Evolutionary conservation across 1,140 invertebrate genomes (phyloP), one percentile per base, ranked within the genome.

Genomic region (Homalodisca vitripennis): DNA sequence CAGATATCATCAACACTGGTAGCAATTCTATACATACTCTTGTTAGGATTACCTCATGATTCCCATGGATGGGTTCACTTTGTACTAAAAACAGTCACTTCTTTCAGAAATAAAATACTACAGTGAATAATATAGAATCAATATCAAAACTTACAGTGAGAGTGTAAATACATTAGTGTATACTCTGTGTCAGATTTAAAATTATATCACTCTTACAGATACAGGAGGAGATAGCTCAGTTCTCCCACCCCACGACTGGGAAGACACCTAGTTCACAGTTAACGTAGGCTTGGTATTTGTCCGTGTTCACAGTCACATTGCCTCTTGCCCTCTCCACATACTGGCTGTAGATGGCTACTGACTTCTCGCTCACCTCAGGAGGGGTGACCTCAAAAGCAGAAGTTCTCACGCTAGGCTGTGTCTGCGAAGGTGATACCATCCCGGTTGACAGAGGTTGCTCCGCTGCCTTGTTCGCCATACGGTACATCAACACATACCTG

Each of bases 181-280:
- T n/a, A n/a, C n/a, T n/a, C n/a, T n/a, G n/a, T n/a, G n/a, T n/a
- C n/a, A n/a, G n/a, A n/a, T n/a, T n/a, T n/a, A n/a, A n/a, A n/a
- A n/a, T n/a, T n/a, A n/a, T n/a, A n/a, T n/a, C n/a, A n/a, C n/a
- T n/a, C n/a, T n/a, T n/a, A n/a, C n/a, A n/a, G n/a, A n/a, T n/a
- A n/a, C n/a, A n/a, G n/a, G n/a, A n/a, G n/a, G n/a, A n/a, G n/a
- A n/a, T 24, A 17, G 3, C 17, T 29, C 3, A 66, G 1, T 46
- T 6, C 20, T 66, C 63, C 63, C 63, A 66, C n/a, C 32, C 63
- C 2, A 66, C 12, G 17, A 27, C 32, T 20, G 48, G 53, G 53
- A 62, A 68, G n/a, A 68, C 26, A 26, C 55, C 67, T 3, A 68
- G 67, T 60, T 68, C 31, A 60, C 30, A 68, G 20, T 68, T 68